Conservation (phyloP, 2,888 invertebrate genomes). For the Acleris laterana region DNA sequence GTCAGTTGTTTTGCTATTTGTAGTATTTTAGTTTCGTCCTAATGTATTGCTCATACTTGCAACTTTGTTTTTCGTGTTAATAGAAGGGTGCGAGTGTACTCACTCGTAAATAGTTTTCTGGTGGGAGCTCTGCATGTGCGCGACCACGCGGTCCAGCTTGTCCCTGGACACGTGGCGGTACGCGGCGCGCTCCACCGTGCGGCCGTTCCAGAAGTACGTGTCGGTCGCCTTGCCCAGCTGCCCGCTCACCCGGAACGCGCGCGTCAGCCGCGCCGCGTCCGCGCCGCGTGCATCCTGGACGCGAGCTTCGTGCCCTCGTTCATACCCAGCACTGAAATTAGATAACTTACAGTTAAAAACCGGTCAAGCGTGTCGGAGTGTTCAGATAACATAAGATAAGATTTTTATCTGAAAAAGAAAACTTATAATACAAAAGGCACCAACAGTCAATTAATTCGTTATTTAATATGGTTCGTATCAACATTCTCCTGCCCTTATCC, state of each 20-base stretch:
- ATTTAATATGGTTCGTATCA: no score
- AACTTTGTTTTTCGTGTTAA: background rate
- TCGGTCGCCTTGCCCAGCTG: constrained; percentile 91
- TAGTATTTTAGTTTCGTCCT: no score
- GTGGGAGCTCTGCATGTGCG: constrained; percentile 93
- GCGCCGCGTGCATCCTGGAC: constrained; percentile 82
- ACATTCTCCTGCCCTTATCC: no score
- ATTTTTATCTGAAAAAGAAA: no score
- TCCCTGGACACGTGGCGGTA: constrained; percentile 88
- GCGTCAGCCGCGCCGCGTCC: constrained; percentile 84
- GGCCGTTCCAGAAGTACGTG: constrained; percentile 88
- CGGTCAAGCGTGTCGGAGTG: no score
- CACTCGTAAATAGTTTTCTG: constrained; percentile 94
- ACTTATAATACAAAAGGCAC: no score
- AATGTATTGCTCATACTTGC: no score
- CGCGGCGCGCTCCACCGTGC: constrained; percentile 87
- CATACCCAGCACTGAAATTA: constrained; percentile 88
- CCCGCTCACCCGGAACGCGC: constrained; percentile 90
- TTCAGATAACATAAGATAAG: no score
- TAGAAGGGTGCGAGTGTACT: constrained; percentile 58
- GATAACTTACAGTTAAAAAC: background rate
- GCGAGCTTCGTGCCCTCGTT: constrained; percentile 86
- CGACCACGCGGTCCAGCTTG: constrained; percentile 89
- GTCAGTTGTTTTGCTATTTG: no score
- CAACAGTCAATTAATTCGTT: no score